Conservation (phyloP, 2,888 invertebrate genomes). For the Pinctada fucata region DNA sequence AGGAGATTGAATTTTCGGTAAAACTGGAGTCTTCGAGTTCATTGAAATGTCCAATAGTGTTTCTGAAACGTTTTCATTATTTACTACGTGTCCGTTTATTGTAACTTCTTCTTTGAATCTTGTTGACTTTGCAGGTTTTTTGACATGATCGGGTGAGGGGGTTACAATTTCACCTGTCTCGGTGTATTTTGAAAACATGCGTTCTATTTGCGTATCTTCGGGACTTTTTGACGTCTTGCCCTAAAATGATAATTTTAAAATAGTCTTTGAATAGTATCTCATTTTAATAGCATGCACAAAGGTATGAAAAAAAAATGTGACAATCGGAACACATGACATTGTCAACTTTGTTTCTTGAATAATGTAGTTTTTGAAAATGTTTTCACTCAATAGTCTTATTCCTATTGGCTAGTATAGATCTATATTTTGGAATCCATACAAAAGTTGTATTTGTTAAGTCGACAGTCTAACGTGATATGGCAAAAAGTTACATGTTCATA, state of each 20-base stretch:
- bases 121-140: background rate
- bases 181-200: background rate
- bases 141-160: background rate
- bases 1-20: background rate
- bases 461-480: no score
- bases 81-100: background rate
- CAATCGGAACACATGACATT: no score
- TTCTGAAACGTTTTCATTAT: background rate
- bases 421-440: no score
- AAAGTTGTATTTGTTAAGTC: no score
- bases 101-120: slow-evolving; percentile 9
- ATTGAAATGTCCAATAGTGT: background rate
- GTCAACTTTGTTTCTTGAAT: no score
- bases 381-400: no score
- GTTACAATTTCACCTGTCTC: background rate
- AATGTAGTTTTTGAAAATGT: no score
- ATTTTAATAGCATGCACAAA: no score
- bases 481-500: no score
- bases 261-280: background rate
- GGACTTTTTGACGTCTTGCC: background rate
- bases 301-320: no score
- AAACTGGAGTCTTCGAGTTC: background rate
- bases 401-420: no score
- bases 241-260: background rate
- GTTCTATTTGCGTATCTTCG: background rate